Evolutionary conservation across 2,888 invertebrate species (phyloP).

Genomic region (Volucella zonaria): DNA sequence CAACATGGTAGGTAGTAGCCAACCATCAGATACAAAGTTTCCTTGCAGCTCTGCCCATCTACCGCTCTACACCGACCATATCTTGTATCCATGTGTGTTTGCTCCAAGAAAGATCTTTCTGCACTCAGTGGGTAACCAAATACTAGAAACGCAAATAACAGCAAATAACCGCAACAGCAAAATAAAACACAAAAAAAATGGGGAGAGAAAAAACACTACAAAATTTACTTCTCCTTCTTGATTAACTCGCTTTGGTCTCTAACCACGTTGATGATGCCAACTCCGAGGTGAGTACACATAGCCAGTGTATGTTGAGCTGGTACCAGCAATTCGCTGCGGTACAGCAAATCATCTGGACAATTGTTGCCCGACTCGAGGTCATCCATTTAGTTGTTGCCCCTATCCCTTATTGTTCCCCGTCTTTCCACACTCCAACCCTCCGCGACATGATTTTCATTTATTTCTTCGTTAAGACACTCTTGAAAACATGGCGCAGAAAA

Average conservation of each 20-base stretch:
- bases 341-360: conserved; percentile 50
- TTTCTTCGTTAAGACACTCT: background rate
- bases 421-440: too few species aligned
- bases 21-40: conserved; percentile 32
- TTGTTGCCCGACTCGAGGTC: conserved; percentile 66
- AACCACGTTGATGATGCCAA: conserved; percentile 53
- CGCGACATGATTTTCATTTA: conserved; percentile 15
- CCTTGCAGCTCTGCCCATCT: conserved; percentile 6
- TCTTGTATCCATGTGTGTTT: conserved; percentile 10
- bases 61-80: conserved; percentile 17
- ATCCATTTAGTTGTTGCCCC: conserved; percentile 13
- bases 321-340: conserved; percentile 36
- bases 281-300: conserved; percentile 33
- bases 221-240: conserved; percentile 61
- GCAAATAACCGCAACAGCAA: background rate
- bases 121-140: conserved; percentile 29
- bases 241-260: conserved; percentile 54
- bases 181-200: background rate
- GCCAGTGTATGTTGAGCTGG: conserved; percentile 3
- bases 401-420: too few species aligned
- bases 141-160: conserved; percentile 48
- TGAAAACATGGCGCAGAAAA: conserved; percentile 27
- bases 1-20: conserved; percentile 33
- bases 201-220: conserved; percentile 18
- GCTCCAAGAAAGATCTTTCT: conserved; percentile 1